A percentile compares a stretch with the other conserved stretches of the same genome.
Conservation (phyloP, 2,113 vertebrate genomes). For the Halichoeres trimaculatus region DNA sequence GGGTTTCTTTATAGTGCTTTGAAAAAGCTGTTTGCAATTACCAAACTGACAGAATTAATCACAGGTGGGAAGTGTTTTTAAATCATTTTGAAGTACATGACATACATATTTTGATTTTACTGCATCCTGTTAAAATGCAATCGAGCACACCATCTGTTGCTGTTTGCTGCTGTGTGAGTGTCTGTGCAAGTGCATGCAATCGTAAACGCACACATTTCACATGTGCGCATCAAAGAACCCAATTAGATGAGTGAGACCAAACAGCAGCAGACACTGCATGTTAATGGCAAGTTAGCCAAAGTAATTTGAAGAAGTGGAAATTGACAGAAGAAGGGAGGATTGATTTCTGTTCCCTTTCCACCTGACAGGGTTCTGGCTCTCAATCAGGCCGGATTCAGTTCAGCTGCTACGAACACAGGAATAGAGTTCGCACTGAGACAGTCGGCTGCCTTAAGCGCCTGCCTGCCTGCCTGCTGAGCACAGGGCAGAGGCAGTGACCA, state of each 20-base stretch:
- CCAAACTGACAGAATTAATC: slow-evolving; percentile 59
- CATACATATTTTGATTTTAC: slow-evolving; percentile 54
- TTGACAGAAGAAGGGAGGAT: slow-evolving; percentile 67
- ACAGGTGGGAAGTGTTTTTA: slow-evolving; percentile 59
- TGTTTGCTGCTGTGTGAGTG: slow-evolving; percentile 19
- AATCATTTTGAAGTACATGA: slow-evolving; percentile 39
- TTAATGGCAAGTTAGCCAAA: slow-evolving; percentile 67
- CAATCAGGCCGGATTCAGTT: slow-evolving; percentile 60
- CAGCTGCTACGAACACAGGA: slow-evolving; percentile 53
- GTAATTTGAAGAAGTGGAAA: slow-evolving; percentile 72
- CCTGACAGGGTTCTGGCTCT: slow-evolving; percentile 56
- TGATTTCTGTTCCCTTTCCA: slow-evolving; percentile 75
- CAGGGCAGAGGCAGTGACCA: slow-evolving; percentile 55
- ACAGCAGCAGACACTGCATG: slow-evolving; percentile 55
- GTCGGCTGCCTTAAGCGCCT: slow-evolving; percentile 31
- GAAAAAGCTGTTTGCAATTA: slow-evolving; percentile 53
- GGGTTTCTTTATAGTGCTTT: slow-evolving; percentile 32
- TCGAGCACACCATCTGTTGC: slow-evolving; percentile 56
- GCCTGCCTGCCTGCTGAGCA: slow-evolving; percentile 42
- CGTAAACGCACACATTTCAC: slow-evolving; percentile 37
- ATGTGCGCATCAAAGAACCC: slow-evolving; percentile 52
- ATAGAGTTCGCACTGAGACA: slow-evolving; percentile 29
- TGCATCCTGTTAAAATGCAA: slow-evolving; percentile 47
- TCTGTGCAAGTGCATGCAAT: slow-evolving; percentile 1
- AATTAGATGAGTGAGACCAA: slow-evolving; percentile 59